phyloP scores from a whole-genome alignment of 2,113 vertebrate genomes.

The Elachura formosa region DNA sequence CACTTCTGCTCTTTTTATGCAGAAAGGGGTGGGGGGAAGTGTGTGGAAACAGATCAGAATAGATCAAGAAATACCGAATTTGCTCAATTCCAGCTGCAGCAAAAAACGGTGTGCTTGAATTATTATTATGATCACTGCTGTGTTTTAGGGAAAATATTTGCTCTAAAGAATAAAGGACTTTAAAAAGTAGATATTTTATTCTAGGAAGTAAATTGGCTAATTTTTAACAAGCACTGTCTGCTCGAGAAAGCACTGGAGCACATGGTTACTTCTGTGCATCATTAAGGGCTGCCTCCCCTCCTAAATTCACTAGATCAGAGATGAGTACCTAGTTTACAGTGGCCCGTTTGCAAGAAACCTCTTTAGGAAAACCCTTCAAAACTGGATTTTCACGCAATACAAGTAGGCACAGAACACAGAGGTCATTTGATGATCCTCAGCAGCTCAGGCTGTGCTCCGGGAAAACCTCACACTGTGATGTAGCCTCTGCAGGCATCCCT shows the following conservation, averaged over 20 bases:
- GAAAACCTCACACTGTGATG: neutral
- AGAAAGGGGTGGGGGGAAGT: neutral
- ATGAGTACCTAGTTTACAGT: neutral
- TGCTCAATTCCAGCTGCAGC: neutral
- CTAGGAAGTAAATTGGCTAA: neutral
- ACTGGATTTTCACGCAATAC: neutral
- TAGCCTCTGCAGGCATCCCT: neutral
- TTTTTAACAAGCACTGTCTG: neutral
- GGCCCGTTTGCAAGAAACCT: conserved; percentile 10
- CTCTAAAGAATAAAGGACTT: neutral
- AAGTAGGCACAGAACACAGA: neutral
- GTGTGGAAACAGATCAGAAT: neutral
- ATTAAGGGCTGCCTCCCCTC: neutral
- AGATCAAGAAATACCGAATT: neutral
- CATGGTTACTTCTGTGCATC: neutral
- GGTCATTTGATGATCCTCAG: neutral
- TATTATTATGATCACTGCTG: neutral
- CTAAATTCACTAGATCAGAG: neutral
- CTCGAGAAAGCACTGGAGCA: neutral
- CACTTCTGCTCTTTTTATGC: conserved; percentile 28
- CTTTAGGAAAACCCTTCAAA: neutral
- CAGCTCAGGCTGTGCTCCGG: neutral
- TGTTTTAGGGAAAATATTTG: conserved; percentile 7
- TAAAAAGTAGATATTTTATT: neutral
- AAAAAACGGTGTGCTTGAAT: conserved; percentile 8